Evolutionary conservation across 2,797 vertebrate species (phyloP).

Genomic region (Hafferia zeledoni): DNA sequence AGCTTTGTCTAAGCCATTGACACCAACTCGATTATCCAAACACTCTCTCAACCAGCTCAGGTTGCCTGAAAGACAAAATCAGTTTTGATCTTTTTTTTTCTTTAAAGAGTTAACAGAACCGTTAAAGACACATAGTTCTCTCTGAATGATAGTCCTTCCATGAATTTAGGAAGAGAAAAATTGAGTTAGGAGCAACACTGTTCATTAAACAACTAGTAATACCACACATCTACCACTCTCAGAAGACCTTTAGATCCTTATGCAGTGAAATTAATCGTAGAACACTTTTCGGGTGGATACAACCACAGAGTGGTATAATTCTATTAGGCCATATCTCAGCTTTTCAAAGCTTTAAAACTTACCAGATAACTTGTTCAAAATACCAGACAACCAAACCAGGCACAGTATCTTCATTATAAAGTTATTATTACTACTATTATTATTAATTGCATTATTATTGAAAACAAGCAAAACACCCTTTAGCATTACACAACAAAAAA

Average conservation of each 20-base stretch:
- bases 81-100: not conserved
- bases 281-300: not conserved
- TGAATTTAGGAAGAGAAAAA: not conserved
- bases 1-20: slow-evolving; percentile 96
- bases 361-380: not conserved
- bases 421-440: not conserved
- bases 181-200: not conserved
- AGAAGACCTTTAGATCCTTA: not conserved
- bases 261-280: not conserved
- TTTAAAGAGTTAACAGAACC: not conserved
- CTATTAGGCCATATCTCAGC: not conserved
- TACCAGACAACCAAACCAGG: not conserved
- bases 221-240: not conserved
- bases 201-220: not conserved
- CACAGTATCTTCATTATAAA: not conserved
- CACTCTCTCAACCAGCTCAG: slow-evolving; percentile 96
- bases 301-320: not conserved
- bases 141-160: not conserved
- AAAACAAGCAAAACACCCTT: not conserved
- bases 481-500: not conserved
- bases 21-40: slow-evolving; percentile 94
- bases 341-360: not conserved
- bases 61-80: slow-evolving; percentile 85
- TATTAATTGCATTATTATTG: not conserved
- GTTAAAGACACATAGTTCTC: not conserved